A percentile compares a stretch with the other conserved stretches of the same genome.
phyloP scores from a whole-genome alignment of 2,888 invertebrate genomes.

The Trichogramma evanescens region DNA sequence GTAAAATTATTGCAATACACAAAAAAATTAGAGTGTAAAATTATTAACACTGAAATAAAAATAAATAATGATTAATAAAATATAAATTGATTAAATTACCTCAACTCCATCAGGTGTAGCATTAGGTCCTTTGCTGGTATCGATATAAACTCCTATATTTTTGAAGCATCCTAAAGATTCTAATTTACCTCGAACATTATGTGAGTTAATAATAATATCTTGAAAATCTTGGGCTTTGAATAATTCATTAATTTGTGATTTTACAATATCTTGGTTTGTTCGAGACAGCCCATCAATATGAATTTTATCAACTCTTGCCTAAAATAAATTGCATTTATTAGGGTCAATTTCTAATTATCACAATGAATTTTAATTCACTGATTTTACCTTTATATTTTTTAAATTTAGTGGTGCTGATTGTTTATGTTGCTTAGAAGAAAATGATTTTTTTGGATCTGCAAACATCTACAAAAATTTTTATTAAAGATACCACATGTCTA shows the following conservation, averaged over 20 bases:
- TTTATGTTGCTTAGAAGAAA: slow-evolving; percentile 4
- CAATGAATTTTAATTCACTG: neutral
- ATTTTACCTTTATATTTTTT: slow-evolving; percentile 31
- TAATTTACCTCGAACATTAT: slow-evolving; percentile 65
- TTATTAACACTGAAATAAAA: slow-evolving; percentile 6
- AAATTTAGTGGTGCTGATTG: slow-evolving; percentile 25
- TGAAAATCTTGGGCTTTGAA: slow-evolving; percentile 81
- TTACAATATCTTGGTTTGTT: slow-evolving; percentile 84
- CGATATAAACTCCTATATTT: slow-evolving; percentile 77
- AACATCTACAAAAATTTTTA: neutral
- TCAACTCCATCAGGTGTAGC: slow-evolving; percentile 76
- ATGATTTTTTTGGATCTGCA: slow-evolving; percentile 2
- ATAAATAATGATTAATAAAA: neutral
- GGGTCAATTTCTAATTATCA: neutral
- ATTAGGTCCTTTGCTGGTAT: slow-evolving; percentile 72
- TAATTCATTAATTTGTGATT: slow-evolving; percentile 70
- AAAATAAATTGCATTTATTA: slow-evolving; percentile 27
- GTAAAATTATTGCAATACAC: neutral
- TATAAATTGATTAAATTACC: slow-evolving; percentile 45
- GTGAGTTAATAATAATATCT: slow-evolving; percentile 67
- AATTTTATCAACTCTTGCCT: slow-evolving; percentile 80
- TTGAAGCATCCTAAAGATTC: slow-evolving; percentile 85
- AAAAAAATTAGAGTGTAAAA: neutral
- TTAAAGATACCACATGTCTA: neutral
- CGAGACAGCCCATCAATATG: slow-evolving; percentile 77